Evolutionary conservation across 2,797 vertebrate genomes (phyloP).

Genomic region (Oryzias dopingdopingensis): DNA sequence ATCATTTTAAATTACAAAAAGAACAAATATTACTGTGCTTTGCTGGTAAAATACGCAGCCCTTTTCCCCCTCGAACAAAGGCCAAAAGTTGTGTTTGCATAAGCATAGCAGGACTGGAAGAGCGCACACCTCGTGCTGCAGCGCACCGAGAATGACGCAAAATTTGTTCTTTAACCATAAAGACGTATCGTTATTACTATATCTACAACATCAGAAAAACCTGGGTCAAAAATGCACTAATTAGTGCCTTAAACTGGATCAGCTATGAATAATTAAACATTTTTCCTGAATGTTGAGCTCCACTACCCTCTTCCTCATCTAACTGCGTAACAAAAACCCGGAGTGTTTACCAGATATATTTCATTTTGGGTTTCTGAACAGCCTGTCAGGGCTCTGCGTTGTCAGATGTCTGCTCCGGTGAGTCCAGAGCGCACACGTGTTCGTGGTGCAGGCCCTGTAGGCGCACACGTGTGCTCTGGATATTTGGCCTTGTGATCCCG

Average conservation of each 20-base stretch:
- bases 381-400: constrained; percentile 4
- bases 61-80: neutral
- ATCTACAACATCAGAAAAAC: neutral
- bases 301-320: no score
- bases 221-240: neutral
- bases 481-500: constrained; percentile 68
- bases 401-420: constrained; percentile 7
- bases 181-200: neutral
- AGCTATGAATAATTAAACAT: neutral
- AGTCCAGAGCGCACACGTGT: constrained; percentile 46
- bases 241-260: neutral
- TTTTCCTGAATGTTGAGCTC: no score
- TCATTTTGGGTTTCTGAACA: no score
- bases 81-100: neutral
- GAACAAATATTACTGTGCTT: neutral
- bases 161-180: neutral
- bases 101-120: constrained; percentile 7
- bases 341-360: neutral
- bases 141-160: neutral
- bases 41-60: neutral
- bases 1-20: constrained; percentile 33
- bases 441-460: constrained; percentile 31
- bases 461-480: constrained; percentile 60
- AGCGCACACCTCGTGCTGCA: constrained; percentile 5
- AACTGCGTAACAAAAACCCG: no score